Evolutionary conservation across 2,888 invertebrate genomes (phyloP).

Genomic region (Cheilosia impressa): DNA sequence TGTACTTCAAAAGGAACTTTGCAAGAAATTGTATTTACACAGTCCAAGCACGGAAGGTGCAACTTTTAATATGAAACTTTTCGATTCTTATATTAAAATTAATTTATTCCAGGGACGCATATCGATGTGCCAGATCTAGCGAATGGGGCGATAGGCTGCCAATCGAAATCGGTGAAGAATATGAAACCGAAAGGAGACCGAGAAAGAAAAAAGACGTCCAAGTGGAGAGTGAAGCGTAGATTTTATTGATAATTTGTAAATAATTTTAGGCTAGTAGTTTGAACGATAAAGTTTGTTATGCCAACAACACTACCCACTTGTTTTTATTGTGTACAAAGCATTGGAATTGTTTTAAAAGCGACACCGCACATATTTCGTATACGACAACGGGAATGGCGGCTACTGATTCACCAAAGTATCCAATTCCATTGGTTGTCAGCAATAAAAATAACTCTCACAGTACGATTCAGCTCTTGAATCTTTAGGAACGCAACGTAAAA

Average conservation of each 20-base stretch:
- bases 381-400: no score
- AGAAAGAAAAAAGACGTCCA: conserved; percentile 26
- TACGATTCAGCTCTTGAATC: no score
- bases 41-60: conserved; percentile 90
- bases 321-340: no score
- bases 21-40: conserved; percentile 90
- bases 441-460: no score
- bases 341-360: no score
- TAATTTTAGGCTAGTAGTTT: background rate
- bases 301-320: no score
- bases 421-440: no score
- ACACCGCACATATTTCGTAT: no score
- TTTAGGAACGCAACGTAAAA: no score
- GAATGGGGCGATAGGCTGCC: conserved; percentile 93
- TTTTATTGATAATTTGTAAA: conserved; percentile 11
- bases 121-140: conserved; percentile 89
- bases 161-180: conserved; percentile 83
- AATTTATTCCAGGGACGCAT: conserved; percentile 85
- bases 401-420: no score
- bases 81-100: background rate
- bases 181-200: conserved; percentile 54
- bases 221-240: conserved; percentile 19
- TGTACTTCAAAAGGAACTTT: conserved; percentile 91
- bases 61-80: background rate
- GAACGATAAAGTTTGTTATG: background rate